phyloP scores from a whole-genome alignment of 2,113 vertebrate species.

The Gambusia affinis region DNA sequence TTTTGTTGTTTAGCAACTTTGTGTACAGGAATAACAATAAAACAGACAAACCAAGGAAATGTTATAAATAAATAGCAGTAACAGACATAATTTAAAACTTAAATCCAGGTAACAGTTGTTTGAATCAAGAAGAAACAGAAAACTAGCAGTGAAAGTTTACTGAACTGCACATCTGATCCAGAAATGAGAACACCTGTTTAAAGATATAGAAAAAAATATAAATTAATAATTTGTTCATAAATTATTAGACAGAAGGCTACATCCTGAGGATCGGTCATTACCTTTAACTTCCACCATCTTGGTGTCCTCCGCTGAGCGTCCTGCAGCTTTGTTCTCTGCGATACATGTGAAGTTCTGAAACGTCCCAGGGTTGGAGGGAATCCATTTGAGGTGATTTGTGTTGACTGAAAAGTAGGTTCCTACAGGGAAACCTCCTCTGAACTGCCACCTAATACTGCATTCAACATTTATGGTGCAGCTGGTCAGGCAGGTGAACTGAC shows the following conservation, averaged over 20 bases:
- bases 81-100: not conserved
- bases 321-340: conserved; percentile 39
- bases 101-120: not conserved
- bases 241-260: not conserved
- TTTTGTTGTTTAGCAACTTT: not conserved
- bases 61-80: not conserved
- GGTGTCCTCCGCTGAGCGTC: conserved; percentile 40
- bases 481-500: conserved; percentile 40
- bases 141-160: conserved; percentile 13
- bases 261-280: not conserved
- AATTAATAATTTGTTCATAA: not conserved
- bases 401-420: conserved; percentile 31
- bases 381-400: conserved; percentile 49
- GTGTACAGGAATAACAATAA: not conserved
- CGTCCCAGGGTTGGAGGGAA: conserved; percentile 29
- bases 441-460: conserved; percentile 53
- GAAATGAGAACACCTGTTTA: conserved; percentile 26
- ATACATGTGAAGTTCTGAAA: conserved; percentile 64
- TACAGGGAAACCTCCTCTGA: conserved; percentile 47
- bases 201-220: not conserved
- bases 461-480: conserved; percentile 52
- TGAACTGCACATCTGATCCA: conserved; percentile 22
- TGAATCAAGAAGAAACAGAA: not conserved
- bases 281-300: conserved; percentile 59
- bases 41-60: not conserved